phyloP scores from a whole-genome alignment of 2,888 invertebrate genomes.

The Branchipolynoe longqiensis region DNA sequence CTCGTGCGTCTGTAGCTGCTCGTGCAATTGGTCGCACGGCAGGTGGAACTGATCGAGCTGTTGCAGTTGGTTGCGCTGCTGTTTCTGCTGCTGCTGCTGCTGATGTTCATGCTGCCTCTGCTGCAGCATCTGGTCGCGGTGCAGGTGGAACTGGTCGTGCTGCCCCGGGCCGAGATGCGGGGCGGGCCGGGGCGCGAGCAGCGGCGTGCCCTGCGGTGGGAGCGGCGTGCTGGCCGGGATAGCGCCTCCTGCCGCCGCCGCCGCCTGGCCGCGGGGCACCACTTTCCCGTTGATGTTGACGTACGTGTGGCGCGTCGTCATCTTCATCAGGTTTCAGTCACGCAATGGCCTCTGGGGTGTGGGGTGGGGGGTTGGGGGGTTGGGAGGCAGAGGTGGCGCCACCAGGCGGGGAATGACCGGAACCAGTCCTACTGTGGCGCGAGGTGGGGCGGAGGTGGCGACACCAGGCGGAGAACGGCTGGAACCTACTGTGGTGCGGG shows the following conservation, averaged over 20 bases:
- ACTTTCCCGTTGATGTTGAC: conserved; percentile 53
- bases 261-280: conserved; percentile 29
- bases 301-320: conserved; percentile 49
- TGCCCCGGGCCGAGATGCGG: background rate
- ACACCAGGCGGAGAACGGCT: no score
- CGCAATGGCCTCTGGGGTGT: no score
- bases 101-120: background rate
- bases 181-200: conserved; percentile 30
- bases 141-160: background rate
- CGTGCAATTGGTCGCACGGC: background rate
- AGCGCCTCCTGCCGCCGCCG: background rate
- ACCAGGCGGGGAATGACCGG: no score
- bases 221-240: conserved; percentile 39
- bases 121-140: background rate
- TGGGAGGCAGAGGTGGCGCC: no score
- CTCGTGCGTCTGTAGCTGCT: background rate
- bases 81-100: background rate
- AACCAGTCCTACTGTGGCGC: no score
- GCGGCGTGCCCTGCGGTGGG: conserved; percentile 48
- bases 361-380: no score
- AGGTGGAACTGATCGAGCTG: background rate
- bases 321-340: conserved; percentile 54
- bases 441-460: no score
- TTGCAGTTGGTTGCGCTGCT: conserved; percentile 15
- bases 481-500: no score